Evolutionary conservation across 1,140 invertebrate species (phyloP), one percentile per base, ranked within the genome.

Genomic region (Bombus confusus): DNA sequence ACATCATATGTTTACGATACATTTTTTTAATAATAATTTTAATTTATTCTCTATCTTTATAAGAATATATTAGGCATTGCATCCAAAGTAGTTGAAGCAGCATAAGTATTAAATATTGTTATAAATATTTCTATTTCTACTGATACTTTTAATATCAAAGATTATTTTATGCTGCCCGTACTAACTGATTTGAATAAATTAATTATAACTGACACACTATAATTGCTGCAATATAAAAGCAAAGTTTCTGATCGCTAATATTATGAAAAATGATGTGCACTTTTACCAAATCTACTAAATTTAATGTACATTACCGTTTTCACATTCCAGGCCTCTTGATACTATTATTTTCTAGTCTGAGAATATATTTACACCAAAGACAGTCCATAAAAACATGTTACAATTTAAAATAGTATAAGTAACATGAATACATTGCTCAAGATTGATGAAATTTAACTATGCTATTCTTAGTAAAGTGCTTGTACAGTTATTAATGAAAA

Each of bases 371-470:
- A 80, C 76, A 52, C 83, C 83, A 85, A 85, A 85, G 83, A 85
- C 83, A 80, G 76, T 80, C 62, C 31, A 39, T 47, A 34, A 85
- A 79, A 39, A 31, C 76, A 52, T 72, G 52, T 85, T 85, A 73
- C 37, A 47, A 72, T 62, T 80, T 72, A 72, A 85, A 80, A 62
- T 85, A 85, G 39, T 80, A 72, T 85, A 85, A 28, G 41, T 85
- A 80, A 85, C 52, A 79, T 72, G 37, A 73, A 85, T 72, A 52
- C 52, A 85, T 85, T 85, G 83, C 83, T 85, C 83, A 85, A 85
- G 76, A 73, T 79, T 73, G 76, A 80, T 69, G 37, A 59, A 62
- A 85, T 84, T 84, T 59, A 71, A 68, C 37, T 37, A 73, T 43
- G 66, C 62, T 31, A n/a, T 71, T 43, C 37, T 13, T 37, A 22